Conservation (phyloP, 2,113 vertebrate species). For the Strix aluco region DNA sequence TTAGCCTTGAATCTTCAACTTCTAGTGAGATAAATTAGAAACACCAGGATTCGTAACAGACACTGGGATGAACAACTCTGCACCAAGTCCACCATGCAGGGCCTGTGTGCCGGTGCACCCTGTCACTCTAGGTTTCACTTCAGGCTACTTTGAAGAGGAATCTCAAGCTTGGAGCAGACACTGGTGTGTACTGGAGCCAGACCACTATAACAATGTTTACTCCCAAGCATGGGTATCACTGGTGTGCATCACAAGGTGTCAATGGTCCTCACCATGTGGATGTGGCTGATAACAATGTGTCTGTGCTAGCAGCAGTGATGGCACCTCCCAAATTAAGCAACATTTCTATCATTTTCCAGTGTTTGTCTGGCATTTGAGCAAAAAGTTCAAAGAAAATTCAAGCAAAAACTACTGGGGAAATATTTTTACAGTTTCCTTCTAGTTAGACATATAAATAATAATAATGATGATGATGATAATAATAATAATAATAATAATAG, state of each 20-base stretch:
- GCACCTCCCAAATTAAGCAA: background rate
- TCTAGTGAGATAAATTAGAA: background rate
- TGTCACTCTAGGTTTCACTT: background rate
- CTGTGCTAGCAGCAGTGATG: background rate
- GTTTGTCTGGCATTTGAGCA: background rate
- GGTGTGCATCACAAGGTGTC: background rate
- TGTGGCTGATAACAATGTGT: background rate
- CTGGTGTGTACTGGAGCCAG: background rate
- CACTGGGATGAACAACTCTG: background rate
- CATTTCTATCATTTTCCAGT: background rate
- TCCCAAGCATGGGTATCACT: background rate
- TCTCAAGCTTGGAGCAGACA: background rate
- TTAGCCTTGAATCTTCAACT: background rate
- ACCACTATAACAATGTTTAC: background rate
- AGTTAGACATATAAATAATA: background rate
- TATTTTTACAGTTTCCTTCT: background rate
- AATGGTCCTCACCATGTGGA: background rate
- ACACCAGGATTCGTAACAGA: background rate
- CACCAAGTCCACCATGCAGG: background rate
- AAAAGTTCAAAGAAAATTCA: background rate
- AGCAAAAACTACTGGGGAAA: background rate
- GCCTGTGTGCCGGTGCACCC: background rate
- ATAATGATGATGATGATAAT: background rate
- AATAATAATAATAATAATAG: background rate
- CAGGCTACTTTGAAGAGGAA: background rate